Evolutionary conservation across 30 jellyfish, hydroid and myxozoan genomes (phyloP), one percentile per base, ranked within the genome.

Genomic region (Pseudorhiza aurosa): DNA sequence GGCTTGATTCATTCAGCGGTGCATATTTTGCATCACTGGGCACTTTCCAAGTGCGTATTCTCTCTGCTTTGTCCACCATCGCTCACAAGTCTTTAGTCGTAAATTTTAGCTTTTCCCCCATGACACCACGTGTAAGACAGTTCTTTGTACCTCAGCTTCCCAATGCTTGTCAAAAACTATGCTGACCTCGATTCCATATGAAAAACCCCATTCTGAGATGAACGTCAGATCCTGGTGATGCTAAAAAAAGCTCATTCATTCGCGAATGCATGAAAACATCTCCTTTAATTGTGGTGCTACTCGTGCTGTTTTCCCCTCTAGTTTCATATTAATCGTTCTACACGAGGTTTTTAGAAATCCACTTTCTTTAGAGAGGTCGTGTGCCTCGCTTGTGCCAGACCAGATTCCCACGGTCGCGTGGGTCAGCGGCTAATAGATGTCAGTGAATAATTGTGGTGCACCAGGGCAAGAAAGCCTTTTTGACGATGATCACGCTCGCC

Each of bases 331-430:
- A 69, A 69, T 69, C 65, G 56, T 12, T 9, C 70, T 32, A 42
- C 88, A 75, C 88, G 88, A 75, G 88, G 88, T 40, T 59, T 69
- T 55, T 55, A 75, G 70, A 75, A 58, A 75, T 42, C 60, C 22
- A 7, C 46, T 8, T 6, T 28, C 25, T 46, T 15, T 40, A 22
- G 14, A 31, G 63, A 11, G 42, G 50, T 31, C 62, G 71, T 18
- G 77, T 75, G 70, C 78, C 77, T 58, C 78, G 74, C 65, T 75
- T 56, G 78, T 27, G 88, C 49, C 28, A 59, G 27, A 58, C 30
- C 68, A 36, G 47, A 55, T 77, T 77, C 89, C 89, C 89, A 77
- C 89, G 89, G 89, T 77, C 89, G 43, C 89, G 45, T 77, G 89
- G 75, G 58, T 59, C 89, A 69, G 83, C 68, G 56, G 65, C 69